Base-by-base conservation (phyloP, 2,113 vertebrate genomes). In the Megalops atlanticus region DNA sequence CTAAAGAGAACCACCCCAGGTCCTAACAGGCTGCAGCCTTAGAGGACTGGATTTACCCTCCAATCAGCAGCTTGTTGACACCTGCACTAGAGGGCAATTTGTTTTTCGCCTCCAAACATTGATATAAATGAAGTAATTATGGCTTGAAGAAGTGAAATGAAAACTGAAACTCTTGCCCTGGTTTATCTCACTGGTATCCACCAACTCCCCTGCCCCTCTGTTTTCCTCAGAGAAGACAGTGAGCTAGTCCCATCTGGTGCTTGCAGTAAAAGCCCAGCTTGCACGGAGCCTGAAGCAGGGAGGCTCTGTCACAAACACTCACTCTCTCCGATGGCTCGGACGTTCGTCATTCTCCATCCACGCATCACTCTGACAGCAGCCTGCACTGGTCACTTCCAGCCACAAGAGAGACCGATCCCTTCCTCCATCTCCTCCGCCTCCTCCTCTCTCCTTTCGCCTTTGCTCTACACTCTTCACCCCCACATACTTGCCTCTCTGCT, bases 271-370 rank as follows among this genome's bases (percentile, higher is more conserved):
- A 54, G 24, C 31, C 68, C 68, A 49, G 43, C 41, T 79, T 38
- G 4, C 64, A 18, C 31, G 8, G 16, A 18, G 40, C 78, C 78
- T 39, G 18, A 7, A 80, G 78, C 78, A 27, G 41, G 18, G 41
- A 72, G 43, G 36, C 12, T 27, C 78, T 80, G 70, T 80, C 69
- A 74, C 43, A 40, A 40, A 40, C 11, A 36, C 35, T 80, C 69
- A 54, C 70, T 12, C 35, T 54, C 45, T 39, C 35, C 68, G 21
- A 24, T 27, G 18, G 47, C 68, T 11, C 43, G 21, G 78, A 70
- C 47, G 31, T 43, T 70, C 36, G 7, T 77, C 58, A 31, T 21
- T 52, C 31, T 54, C 58, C 70, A 8, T 52, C 58, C 33, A 18
- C 21, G 8, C 35, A 35, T 35, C 35, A 12, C 40, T 15, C 74